These are phyloP conservation scores for Nasonovia ribisnigri DNA, from an alignment of 2,888 invertebrate genomes.

Conservation along the genomic window DNA sequence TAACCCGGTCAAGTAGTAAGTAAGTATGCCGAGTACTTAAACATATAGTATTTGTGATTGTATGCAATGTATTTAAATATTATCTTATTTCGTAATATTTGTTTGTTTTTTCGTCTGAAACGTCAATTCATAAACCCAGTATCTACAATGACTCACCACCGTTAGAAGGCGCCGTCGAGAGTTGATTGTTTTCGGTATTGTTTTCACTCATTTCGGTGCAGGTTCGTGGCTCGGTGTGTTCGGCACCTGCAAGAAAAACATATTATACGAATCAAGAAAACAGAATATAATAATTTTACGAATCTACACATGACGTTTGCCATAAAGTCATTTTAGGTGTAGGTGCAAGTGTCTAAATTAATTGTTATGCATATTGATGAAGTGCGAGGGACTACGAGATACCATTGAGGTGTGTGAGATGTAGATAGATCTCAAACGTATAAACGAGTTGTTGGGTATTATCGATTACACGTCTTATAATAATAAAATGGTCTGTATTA, in stretches of 20 bases:
- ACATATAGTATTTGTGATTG: not conserved
- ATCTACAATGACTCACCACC: conserved; percentile 54
- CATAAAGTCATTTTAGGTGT: not conserved
- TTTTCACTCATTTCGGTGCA: conserved; percentile 49
- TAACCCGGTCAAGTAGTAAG: not conserved
- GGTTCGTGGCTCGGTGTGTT: not conserved
- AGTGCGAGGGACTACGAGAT: not conserved
- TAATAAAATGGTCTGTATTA: not conserved
- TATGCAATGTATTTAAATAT: not conserved
- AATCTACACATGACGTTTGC: not conserved
- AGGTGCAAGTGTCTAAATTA: too few species aligned
- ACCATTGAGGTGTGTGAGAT: not conserved
- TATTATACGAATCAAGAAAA: not conserved
- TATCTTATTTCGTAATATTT: not conserved
- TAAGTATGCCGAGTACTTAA: not conserved
- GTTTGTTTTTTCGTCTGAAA: not conserved
- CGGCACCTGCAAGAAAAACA: not conserved
- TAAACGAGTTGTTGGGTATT: not conserved
- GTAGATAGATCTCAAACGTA: not conserved
- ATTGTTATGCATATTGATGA: too few species aligned
- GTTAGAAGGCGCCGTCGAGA: conserved; percentile 25
- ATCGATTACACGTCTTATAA: not conserved
- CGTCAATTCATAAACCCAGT: not conserved
- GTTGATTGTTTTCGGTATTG: conserved; percentile 8
- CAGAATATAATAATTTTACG: not conserved